Evolutionary conservation across 2,113 vertebrate species (phyloP), one percentile per base, ranked within the genome.

Genomic region (Thryonomys swinderianus): DNA sequence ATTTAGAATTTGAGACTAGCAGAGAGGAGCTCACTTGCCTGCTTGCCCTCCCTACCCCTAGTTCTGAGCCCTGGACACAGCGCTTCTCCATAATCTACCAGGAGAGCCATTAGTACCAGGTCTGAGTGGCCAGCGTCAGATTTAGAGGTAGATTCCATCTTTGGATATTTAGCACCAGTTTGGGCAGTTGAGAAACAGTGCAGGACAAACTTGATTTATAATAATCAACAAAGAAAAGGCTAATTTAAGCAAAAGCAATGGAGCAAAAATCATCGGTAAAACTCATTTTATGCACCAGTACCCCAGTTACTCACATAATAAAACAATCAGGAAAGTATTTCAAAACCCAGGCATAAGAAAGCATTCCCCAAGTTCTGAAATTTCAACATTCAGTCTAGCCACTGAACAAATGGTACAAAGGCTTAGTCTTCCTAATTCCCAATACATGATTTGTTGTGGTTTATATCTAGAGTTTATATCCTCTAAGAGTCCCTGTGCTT

Each of bases 1-100:
- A 79, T 17, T 89, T 85, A 95, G 55, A 85, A 93, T 55, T 27
- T 73, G 64, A 85, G 51, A 57, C 25, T 86, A 90, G 57, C 45
- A 85, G 30, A 64, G 18, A 61, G 14, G 6, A 73, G 5, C 14
- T 2, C 62, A 55, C 66, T 18, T n/a, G 2, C 30, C 48, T 61
- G 40, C 4, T 34, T 12, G 7, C 2, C 30, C 30, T 32, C 30
- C 21, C 7, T n/a, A 4, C 42, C 42, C 27, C 13, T 8, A 17
- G 73, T 30, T 48, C 73, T 10, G 55, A 12, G 23, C 61, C 4
- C 51, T 30, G 4, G 10, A 87, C 21, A 34, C 23, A 78, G 18
- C 61, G 27, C 23, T 6, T 11, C 34, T n/a, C 16, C 51, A 82
- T 27, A 40, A 25, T 32, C n/a, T 45, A 14, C 48, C 10, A n/a